These are phyloP conservation scores for Halichondria panicea DNA, from an alignment of 37 sponge, comb jelly and placozoan species.

Conservation along the genomic window DNA sequence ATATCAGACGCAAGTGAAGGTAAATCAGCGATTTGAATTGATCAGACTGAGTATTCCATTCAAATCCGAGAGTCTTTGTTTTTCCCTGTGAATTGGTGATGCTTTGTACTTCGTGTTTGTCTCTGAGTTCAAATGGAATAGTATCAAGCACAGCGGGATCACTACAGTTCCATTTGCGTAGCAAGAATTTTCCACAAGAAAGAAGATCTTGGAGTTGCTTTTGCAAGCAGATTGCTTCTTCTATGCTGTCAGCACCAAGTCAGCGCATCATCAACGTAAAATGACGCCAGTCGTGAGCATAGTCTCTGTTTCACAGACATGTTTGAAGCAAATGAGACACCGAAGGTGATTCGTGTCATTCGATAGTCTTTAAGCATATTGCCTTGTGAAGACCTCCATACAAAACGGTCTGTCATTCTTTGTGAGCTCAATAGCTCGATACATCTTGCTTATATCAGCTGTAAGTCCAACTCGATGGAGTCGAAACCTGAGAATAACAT, in stretches of 20 bases:
- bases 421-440: constrained; percentile 9
- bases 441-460: constrained; percentile 29
- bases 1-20: constrained; percentile 36
- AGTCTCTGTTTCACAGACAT: constrained; percentile 2
- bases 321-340: constrained; percentile 4
- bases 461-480: constrained; percentile 29
- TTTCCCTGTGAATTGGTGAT: constrained; percentile 15
- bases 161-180: constrained; percentile 32
- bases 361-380: constrained; percentile 16
- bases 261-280: constrained; percentile 38
- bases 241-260: too few species aligned
- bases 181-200: constrained; percentile 8
- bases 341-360: constrained; percentile 26
- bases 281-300: constrained; percentile 6
- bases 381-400: background rate
- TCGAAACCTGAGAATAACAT: constrained; percentile 28
- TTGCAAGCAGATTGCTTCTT: constrained; percentile 10
- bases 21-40: constrained; percentile 3
- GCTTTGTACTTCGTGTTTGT: too few species aligned
- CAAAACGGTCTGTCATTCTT: constrained; percentile 18
- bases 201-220: constrained; percentile 13
- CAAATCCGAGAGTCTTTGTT: constrained; percentile 41
- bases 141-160: constrained; percentile 12
- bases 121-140: too few species aligned
- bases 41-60: constrained; percentile 27